Percentiles rank a stretch among this genome's conserved stretches.
phyloP scores from a whole-genome alignment of 2,113 vertebrate genomes.

The Columba janthina region DNA sequence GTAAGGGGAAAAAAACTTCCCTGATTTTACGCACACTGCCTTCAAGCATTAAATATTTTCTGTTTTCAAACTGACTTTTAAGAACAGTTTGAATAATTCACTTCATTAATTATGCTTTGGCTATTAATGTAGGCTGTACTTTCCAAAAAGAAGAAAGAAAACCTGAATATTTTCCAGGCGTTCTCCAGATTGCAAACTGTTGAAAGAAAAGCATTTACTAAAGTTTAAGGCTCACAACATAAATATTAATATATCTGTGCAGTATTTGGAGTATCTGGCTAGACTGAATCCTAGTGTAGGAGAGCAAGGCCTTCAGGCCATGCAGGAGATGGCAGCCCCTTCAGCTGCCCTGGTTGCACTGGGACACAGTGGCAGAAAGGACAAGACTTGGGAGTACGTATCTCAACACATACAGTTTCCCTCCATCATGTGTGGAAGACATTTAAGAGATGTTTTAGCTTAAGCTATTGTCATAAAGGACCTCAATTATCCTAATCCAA shows the following conservation, averaged over 20 bases:
- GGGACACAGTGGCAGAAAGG: not conserved
- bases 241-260: not conserved
- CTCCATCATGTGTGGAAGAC: not conserved
- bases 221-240: not conserved
- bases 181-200: not conserved
- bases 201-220: not conserved
- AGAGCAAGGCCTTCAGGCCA: not conserved
- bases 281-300: not conserved
- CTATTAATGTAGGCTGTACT: not conserved
- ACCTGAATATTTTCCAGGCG: not conserved
- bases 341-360: not conserved
- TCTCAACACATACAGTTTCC: not conserved
- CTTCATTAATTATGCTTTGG: not conserved
- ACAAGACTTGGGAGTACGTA: not conserved
- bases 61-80: not conserved
- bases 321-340: not conserved
- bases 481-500: not conserved
- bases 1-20: not conserved
- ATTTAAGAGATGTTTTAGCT: not conserved
- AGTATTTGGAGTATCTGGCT: not conserved
- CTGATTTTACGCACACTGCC: not conserved
- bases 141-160: not conserved
- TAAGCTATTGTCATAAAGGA: not conserved
- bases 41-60: not conserved
- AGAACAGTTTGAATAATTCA: not conserved